A percentile compares a stretch with the other conserved stretches of the same genome.
Conservation (phyloP, 2,888 invertebrate species). For the Sminthurides aquaticus region DNA sequence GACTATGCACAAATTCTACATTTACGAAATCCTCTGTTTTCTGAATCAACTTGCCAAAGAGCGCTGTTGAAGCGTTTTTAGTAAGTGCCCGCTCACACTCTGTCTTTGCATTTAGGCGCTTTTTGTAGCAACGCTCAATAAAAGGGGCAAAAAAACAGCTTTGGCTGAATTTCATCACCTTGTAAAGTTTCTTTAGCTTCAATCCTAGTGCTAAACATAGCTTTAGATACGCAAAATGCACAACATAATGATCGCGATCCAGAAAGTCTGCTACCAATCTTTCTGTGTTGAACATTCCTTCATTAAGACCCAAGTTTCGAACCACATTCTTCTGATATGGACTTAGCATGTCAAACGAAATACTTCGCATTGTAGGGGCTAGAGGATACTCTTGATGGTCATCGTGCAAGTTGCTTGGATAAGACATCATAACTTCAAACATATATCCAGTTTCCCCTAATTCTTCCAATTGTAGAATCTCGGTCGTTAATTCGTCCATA, state of each 20-base stretch:
- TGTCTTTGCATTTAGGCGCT: neutral
- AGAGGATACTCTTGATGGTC: neutral
- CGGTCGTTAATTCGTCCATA: neutral
- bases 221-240: neutral
- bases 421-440: no score
- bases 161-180: neutral
- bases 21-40: neutral
- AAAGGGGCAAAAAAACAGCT: neutral
- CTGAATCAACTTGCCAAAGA: neutral
- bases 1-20: neutral
- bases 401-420: neutral
- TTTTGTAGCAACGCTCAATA: neutral
- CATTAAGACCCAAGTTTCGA: neutral
- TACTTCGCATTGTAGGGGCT: neutral
- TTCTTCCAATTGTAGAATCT: neutral
- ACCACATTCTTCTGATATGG: neutral
- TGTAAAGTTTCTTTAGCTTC: neutral
- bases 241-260: neutral
- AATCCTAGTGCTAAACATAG: neutral
- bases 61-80: neutral
- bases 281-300: neutral
- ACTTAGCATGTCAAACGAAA: neutral
- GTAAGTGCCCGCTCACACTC: neutral
- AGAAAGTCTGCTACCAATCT: neutral
- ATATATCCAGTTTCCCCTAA: neutral